A percentile compares a stretch with the other conserved stretches of the same genome.
Evolutionary conservation across 2,888 invertebrate species (phyloP).

Genomic region (Caradrina kadenii): DNA sequence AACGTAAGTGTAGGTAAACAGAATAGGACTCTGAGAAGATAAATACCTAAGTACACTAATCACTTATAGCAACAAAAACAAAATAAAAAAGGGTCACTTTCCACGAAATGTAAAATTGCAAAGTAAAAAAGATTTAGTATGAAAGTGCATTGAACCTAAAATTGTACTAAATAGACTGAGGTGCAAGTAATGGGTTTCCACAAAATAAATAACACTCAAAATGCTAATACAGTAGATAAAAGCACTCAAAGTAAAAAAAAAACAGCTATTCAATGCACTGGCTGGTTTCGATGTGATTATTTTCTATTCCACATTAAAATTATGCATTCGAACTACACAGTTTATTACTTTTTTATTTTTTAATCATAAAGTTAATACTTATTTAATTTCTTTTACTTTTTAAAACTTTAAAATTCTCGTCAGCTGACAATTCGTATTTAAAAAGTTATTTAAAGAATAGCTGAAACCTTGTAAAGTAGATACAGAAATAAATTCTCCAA

Average conservation of each 20-base stretch:
- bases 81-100: too few species aligned
- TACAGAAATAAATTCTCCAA: conserved; percentile 6
- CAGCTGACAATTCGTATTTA: too few species aligned
- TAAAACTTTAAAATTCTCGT: not conserved
- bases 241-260: not conserved
- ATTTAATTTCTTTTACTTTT: not conserved
- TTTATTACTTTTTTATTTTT: not conserved
- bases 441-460: not conserved
- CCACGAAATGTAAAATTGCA: not conserved
- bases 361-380: too few species aligned
- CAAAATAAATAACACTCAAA: not conserved
- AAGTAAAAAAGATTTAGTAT: not conserved
- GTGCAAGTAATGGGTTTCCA: not conserved
- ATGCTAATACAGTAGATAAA: not conserved
- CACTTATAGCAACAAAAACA: too few species aligned
- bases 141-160: not conserved
- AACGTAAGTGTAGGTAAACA: too few species aligned
- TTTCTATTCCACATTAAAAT: conserved; percentile 19
- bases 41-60: too few species aligned
- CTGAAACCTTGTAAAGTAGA: conserved; percentile 9
- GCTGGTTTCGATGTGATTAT: not conserved
- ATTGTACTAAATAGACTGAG: not conserved
- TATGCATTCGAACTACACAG: not conserved
- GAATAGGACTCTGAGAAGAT: too few species aligned
- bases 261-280: not conserved